Percentiles rank a stretch among this genome's conserved stretches.
Evolutionary conservation across 92 coral and sea anemone species (phyloP).

Genomic region (Meandrina meandrites): DNA sequence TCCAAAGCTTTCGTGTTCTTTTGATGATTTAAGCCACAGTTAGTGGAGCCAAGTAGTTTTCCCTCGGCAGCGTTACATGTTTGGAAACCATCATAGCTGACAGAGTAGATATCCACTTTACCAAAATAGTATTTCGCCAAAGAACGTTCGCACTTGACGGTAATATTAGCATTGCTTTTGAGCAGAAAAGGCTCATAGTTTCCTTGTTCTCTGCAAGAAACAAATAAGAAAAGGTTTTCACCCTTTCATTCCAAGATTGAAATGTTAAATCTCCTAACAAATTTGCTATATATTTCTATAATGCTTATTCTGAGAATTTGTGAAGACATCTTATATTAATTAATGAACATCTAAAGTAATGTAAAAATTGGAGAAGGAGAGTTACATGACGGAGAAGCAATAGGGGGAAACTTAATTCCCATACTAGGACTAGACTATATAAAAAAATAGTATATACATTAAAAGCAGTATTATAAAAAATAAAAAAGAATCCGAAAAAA

Average conservation of each 20-base stretch:
- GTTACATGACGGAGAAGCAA: no score
- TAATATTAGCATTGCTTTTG: not conserved
- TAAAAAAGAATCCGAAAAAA: no score
- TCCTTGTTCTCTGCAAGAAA: not conserved
- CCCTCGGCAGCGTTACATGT: not conserved
- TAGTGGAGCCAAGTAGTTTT: not conserved
- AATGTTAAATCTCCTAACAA: not conserved
- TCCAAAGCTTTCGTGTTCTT: not conserved
- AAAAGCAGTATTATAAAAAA: no score
- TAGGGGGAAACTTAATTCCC: no score
- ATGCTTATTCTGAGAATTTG: not conserved
- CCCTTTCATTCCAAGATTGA: not conserved
- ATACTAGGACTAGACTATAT: no score
- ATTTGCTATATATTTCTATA: not conserved
- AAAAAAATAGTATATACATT: no score
- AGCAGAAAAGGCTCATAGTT: not conserved
- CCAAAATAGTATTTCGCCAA: not conserved
- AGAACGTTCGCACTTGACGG: not conserved
- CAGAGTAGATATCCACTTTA: conserved; percentile 7
- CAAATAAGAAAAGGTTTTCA: no score
- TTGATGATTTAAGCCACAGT: not conserved
- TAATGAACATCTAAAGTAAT: no score
- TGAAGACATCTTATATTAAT: not conserved
- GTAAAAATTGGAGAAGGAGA: no score
- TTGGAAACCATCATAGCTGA: not conserved